Conservation (phyloP, 2,113 vertebrate genomes). For the Barnardius zonarius region DNA sequence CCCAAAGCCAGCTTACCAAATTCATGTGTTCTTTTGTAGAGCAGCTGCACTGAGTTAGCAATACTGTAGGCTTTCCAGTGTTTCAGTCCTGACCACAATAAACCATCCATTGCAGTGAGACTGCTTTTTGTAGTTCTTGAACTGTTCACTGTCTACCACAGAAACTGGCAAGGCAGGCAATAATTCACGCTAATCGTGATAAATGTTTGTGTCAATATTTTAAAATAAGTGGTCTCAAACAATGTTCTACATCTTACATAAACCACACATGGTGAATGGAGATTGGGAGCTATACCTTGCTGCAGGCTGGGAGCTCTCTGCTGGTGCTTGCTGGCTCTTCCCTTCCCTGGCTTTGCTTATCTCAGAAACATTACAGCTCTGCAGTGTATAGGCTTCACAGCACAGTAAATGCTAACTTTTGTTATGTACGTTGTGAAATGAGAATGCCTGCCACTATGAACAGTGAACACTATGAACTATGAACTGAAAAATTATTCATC, state of each 20-base stretch:
- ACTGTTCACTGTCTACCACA: not conserved
- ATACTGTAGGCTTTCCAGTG: not conserved
- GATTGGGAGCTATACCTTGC: not conserved
- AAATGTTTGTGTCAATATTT: not conserved
- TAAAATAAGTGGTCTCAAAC: not conserved
- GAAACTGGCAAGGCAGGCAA: not conserved
- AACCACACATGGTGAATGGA: not conserved
- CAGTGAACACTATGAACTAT: too few relatives aligned
- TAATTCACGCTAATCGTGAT: slow-evolving; percentile 14
- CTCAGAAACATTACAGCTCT: not conserved
- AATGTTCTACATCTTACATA: not conserved
- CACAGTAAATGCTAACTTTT: not conserved
- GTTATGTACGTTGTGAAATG: not conserved
- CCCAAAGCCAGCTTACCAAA: not conserved
- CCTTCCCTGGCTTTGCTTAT: rapidly evolving
- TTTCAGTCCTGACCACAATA: not conserved
- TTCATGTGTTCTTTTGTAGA: not conserved
- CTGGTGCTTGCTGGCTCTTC: not conserved
- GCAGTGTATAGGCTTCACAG: not conserved
- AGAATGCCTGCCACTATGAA: not conserved
- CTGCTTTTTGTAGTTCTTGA: not conserved
- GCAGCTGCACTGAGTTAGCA: not conserved
- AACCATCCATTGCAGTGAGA: not conserved
- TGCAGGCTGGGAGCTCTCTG: rapidly evolving
- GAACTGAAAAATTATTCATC: not conserved